A percentile compares a stretch with the other conserved stretches of the same genome.
phyloP scores from a whole-genome alignment of 2,113 vertebrate species.

The Meles meles region DNA sequence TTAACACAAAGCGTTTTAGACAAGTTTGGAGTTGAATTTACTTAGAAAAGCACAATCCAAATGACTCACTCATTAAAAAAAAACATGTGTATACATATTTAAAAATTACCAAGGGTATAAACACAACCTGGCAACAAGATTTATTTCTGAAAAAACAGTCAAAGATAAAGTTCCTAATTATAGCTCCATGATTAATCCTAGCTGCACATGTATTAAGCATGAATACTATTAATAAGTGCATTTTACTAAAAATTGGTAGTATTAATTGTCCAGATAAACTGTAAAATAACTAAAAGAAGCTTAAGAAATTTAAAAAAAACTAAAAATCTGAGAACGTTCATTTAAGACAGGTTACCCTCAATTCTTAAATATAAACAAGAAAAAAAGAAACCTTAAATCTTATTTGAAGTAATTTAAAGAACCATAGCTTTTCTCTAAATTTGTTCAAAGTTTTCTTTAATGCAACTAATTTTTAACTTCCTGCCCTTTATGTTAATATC shows the following conservation, averaged over 20 bases:
- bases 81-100: not conserved
- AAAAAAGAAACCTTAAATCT: not conserved
- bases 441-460: constrained; percentile 49
- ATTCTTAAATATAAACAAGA: not conserved
- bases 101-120: constrained; percentile 18
- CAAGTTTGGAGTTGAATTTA: constrained; percentile 19
- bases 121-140: not conserved
- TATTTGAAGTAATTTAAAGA: constrained; percentile 28
- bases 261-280: constrained; percentile 28
- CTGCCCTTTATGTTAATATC: constrained; percentile 28
- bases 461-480: not conserved
- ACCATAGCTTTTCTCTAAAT: not conserved
- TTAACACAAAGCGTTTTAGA: not conserved
- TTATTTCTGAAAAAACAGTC: constrained; percentile 41
- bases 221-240: not conserved
- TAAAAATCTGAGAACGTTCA: not conserved
- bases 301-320: not conserved
- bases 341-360: not conserved
- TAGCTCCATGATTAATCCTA: not conserved
- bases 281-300: constrained; percentile 2
- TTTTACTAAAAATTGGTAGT: constrained; percentile 17
- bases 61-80: not conserved
- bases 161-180: constrained; percentile 43
- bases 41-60: constrained; percentile 26
- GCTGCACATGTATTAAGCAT: constrained; percentile 10